Conservation (phyloP, 2,888 invertebrate genomes). For the Caenorhabditis japonica region DNA sequence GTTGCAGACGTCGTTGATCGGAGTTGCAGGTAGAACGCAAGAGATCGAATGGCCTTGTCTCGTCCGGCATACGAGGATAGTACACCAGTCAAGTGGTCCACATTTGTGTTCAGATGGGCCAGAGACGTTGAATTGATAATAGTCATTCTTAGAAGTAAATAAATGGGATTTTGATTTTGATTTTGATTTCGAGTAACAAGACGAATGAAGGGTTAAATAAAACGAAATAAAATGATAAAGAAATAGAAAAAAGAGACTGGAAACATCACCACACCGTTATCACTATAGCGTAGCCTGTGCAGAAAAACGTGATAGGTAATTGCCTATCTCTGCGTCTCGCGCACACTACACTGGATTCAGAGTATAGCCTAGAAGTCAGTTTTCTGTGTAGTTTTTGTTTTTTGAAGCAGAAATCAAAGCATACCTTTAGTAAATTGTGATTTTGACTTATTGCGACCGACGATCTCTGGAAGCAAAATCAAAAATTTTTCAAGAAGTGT, state of each 20-base stretch:
- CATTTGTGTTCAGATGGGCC: slow-evolving; percentile 37
- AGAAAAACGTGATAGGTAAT: slow-evolving; percentile 9
- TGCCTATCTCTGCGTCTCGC: slow-evolving; percentile 23
- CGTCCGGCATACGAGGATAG: slow-evolving; percentile 62
- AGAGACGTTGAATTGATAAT: slow-evolving; percentile 20
- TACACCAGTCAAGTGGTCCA: slow-evolving; percentile 56
- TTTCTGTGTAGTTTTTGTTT: no score
- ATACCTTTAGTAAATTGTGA: slow-evolving; percentile 3
- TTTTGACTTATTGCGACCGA: no score
- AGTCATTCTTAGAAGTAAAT: neutral
- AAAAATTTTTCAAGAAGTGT: no score
- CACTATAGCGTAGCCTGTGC: slow-evolving; percentile 44
- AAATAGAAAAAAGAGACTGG: neutral
- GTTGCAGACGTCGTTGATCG: slow-evolving; percentile 38
- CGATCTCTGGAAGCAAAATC: no score
- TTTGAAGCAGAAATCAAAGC: no score
- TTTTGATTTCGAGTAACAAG: neutral
- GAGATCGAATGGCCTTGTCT: slow-evolving; percentile 65
- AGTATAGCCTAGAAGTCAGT: no score
- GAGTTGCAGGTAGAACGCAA: slow-evolving; percentile 62
- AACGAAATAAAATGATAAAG: neutral
- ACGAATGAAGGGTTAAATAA: slow-evolving; percentile 6
- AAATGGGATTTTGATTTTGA: neutral
- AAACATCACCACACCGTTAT: slow-evolving; percentile 29
- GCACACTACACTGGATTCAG: slow-evolving; percentile 22